Base-by-base conservation (phyloP, 2,113 vertebrate species). In the Oxyruncus cristatus region DNA sequence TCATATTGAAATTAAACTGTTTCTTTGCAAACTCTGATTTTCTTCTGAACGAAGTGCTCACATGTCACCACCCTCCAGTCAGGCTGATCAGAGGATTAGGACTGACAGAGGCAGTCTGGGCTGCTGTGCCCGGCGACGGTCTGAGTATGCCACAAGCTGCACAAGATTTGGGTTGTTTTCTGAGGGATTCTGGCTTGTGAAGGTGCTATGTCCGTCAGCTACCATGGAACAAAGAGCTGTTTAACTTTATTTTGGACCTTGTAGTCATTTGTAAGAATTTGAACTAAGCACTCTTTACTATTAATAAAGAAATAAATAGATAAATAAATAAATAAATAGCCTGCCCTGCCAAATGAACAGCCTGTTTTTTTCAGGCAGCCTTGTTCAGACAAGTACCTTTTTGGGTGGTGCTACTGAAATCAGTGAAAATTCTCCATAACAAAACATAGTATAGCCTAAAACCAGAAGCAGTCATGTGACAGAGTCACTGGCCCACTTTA, bases 31-130 rank as follows among this genome's bases (percentile, higher is more conserved):
- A 20, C 28, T 65, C 53, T 47, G 33, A 33, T 74, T 82, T 67
- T 74, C 47, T 72, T 82, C 47, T 59, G 37, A 39, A 75, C 62
- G 28, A 75, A 85, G 52, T 2, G 4, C 50, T 71, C 11, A 3
- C 3, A 7, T 62, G 35, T 0, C 1, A 55, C 30, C 2, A 4
- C 22, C 23, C 52, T 88, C 35, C 37, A 0, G 0, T 21, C 35
- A 63, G 26, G 8, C 5, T 75, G 55, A 41, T 78, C 55, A 62
- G 73, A 77, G 46, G n/a, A 71, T 32, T 22, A 26, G 42, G 32
- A 15, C 66, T 87, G 70, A 62, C 27, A 27, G 41, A 81, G n/a
- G 24, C 41, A 74, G n/a, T 11, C 52, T 41, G n/a, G 56, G 35
- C 27, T 83, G n/a, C 73, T 87, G 27, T 85, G 22, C 44, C 61